Evolutionary conservation across 2,888 invertebrate species (phyloP), one percentile per base, ranked within the genome.

Genomic region (Mythimna impura): DNA sequence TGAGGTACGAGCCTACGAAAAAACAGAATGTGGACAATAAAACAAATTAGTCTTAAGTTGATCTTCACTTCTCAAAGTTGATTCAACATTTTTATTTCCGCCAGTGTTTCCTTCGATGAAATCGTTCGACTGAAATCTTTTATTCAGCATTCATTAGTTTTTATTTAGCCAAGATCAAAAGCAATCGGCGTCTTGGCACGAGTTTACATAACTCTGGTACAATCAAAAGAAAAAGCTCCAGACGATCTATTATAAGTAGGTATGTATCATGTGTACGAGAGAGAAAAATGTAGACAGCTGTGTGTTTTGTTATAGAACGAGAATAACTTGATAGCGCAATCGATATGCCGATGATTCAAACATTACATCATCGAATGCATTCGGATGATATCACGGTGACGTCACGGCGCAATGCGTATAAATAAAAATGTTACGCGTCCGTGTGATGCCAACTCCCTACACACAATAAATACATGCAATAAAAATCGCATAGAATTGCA

Each of bases 341-440:
- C 67, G 72, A 78, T 67, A 79, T 73, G 74, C 74, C 82, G 87
- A 92, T 93, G 93, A 93, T 91, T 85, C 82, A 87, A 88, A 78
- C 82, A 84, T 91, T 90, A 88, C 92, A 92, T 93, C 92, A 93
- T 88, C 87, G 73, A 81, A 65, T 89, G 89, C 88, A 87, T 85
- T 85, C 72, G 66, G 68, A 84, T 91, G 89, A 90, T 88, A 86
- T 88, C 89, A 90, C 77, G 58, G 65, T 90, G 87, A 88, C 88
- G 88, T 90, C 87, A 89, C 83, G 81, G 83, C 87, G 88, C 88
- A 89, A 81, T 91, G 91, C 90, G 87, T 88, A 88, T 87, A 85
- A 86, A 87, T 85, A 86, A 86, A 87, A 83, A 83, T 68, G 47
- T 68, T 66, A 79, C 75, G 69, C 76, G 67, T 72, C 76, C 71